These are phyloP conservation scores for Melinaea menophilus DNA, from an alignment of 2,888 invertebrate genomes.

Conservation along the genomic window DNA sequence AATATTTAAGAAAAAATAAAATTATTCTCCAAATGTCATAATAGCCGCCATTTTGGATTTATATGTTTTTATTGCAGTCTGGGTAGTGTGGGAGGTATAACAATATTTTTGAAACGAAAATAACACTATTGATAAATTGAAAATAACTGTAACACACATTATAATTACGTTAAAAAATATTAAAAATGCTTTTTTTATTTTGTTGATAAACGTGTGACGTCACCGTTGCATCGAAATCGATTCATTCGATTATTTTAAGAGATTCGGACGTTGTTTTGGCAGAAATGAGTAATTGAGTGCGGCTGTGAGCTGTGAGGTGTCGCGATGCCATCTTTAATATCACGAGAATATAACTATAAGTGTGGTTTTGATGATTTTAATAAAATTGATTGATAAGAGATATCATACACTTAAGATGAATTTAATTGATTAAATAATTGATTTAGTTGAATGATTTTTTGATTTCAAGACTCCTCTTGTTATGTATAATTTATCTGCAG, in stretches of 20 bases:
- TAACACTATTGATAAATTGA: slow-evolving; percentile 13
- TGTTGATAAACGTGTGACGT: slow-evolving; percentile 17
- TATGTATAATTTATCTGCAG: too few relatives aligned
- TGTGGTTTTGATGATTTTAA: neutral
- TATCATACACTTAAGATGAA: too few relatives aligned
- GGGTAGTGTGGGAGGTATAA: slow-evolving; percentile 44
- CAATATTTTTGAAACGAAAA: slow-evolving; percentile 34
- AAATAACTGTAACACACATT: too few relatives aligned
- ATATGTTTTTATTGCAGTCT: slow-evolving; percentile 42
- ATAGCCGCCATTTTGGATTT: slow-evolving; percentile 39
- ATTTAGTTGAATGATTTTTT: too few relatives aligned
- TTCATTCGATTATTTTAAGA: slow-evolving; percentile 58
- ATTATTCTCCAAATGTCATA: slow-evolving; percentile 32
- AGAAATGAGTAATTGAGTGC: slow-evolving; percentile 66
- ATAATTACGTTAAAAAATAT: too few relatives aligned
- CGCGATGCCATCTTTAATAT: slow-evolving; percentile 34
- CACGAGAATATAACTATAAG: neutral
- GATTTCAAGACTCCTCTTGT: too few relatives aligned
- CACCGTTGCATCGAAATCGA: slow-evolving; percentile 34
- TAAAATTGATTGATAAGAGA: too few relatives aligned
- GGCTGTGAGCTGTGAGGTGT: slow-evolving; percentile 63
- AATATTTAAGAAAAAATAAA: too few relatives aligned
- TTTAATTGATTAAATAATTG: too few relatives aligned
- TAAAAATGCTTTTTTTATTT: too few relatives aligned
- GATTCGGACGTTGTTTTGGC: slow-evolving; percentile 63